Conservation (phyloP, 2,113 vertebrate species). For the Burhinus oedicnemus region DNA sequence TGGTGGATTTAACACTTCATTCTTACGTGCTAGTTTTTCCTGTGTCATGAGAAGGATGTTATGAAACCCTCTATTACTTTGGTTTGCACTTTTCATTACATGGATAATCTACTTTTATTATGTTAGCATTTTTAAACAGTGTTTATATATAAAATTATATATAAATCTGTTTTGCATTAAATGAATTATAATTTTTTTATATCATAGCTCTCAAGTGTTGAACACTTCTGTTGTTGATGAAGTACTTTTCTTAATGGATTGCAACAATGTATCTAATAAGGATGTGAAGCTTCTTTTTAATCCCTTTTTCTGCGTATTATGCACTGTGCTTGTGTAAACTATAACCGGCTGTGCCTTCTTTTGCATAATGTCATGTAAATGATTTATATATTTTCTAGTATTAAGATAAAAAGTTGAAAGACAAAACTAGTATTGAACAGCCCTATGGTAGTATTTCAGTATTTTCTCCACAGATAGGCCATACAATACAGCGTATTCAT, state of each 20-base stretch:
- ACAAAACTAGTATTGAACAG: conserved; percentile 80
- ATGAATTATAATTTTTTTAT: conserved; percentile 78
- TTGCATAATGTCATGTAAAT: conserved; percentile 87
- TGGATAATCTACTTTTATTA: conserved; percentile 76
- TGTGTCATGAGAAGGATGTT: conserved; percentile 79
- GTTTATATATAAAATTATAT: conserved; percentile 79
- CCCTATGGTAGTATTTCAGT: conserved; percentile 79
- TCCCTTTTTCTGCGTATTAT: conserved; percentile 79
- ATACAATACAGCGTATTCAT: conserved; percentile 70
- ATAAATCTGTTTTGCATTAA: conserved; percentile 83
- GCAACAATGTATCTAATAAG: conserved; percentile 76
- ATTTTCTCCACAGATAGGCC: conserved; percentile 77
- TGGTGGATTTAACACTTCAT: conserved; percentile 69
- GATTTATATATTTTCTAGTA: conserved; percentile 88
- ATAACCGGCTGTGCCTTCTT: conserved; percentile 95
- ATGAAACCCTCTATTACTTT: conserved; percentile 75
- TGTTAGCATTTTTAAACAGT: conserved; percentile 78
- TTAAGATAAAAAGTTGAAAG: conserved; percentile 80
- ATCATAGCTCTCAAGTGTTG: conserved; percentile 79
- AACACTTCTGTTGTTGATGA: conserved; percentile 81
- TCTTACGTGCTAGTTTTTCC: conserved; percentile 72
- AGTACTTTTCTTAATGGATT: conserved; percentile 75
- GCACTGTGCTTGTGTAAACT: conserved; percentile 87
- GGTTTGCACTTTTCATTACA: conserved; percentile 85
- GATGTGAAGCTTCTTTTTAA: conserved; percentile 79